Base-by-base conservation (phyloP, 53 echinoderm and acorn worm genomes). In the Arbacia lixula region DNA sequence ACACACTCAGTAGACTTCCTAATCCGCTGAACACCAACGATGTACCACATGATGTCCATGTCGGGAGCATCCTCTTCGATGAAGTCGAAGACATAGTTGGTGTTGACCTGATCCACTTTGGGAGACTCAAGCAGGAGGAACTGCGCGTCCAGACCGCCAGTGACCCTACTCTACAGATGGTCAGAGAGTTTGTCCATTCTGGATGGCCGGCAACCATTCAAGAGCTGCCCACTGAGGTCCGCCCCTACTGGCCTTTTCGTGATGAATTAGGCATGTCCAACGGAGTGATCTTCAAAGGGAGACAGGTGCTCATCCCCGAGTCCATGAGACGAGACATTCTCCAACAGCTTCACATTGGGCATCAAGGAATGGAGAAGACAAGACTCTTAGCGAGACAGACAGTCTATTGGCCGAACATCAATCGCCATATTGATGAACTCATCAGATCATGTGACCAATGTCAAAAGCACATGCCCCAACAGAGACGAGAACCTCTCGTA, bases 351-450 rank as follows among this genome's bases (percentile, higher is more conserved):
- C 90, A 90, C 53, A 24, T 33, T 12, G 90, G 83, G 1, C 90
- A 90, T 53, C 34, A 63, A 37, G 50, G 68, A 0, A 84, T 53
- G 16, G 71, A 84, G 57, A 68, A 64, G 32, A 86, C 83, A 2
- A 75, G 91, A 62, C 39, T 71, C 21, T 55, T 88, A 12, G 89
- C 91, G 4, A 53, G 89, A 22, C 86, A 88, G 26, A 66, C 82
- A 5, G 89, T 94, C 4, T 91, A 89, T 58, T 94, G 91, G 89
- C 89, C 94, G 3, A 64, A 61, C 11, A 94, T 91, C 29, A 65
- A 85, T 24, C 38, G 16, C 1, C 51, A 93, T 4, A 81, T 85
- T 0, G 87, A 89, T 4, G 27, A 83, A n/a, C 24, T 71, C 36
- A 63, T 83, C 22, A 58, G 43, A 20, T 9, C 81, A 5, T 88